Base-by-base conservation (phyloP, 2,888 invertebrate species). In the Dryocosmus kuriphilus region DNA sequence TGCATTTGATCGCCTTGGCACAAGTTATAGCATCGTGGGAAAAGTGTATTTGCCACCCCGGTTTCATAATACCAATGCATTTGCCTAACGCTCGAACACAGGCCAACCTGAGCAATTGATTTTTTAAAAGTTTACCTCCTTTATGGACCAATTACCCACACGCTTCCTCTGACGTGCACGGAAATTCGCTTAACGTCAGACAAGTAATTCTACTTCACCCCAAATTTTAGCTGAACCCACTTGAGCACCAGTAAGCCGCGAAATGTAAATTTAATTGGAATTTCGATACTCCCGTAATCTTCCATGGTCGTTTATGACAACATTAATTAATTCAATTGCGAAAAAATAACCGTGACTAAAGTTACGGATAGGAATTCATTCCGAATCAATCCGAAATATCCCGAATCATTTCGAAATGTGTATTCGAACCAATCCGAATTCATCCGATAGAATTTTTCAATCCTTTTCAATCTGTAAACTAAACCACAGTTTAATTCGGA, bases 41-140 rank as follows among this genome's bases (percentile, higher is more conserved):
- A 98, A 84, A 95, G 95, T 9, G 96, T 95, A 82, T 95, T 93
- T 0, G 97, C 95, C 41, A 97, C 94, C 11, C 96, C 96, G 11
- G 95, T 95, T 85, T 97, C 97, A 73, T 95, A 96, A 89, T 95
- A 95, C 97, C 97, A 97, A 89, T 97, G 95, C 92, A 96, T 95
- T 89, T 97, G 96, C 74, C 95, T 95, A 57, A 97, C 92, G 79
- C 96, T 95, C 30, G 94, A 93, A 83, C 96, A 96, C 46, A 97
- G 91, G 3, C 97, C 97, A 91, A 92, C 91, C 93, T 93, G 83
- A 71, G 71, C 19, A 85, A 77, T 77, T 77, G 67, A 76, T 76
- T 63, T 76, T 65, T 76, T 55, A 65, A 38, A 51, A 51, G 46
- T 71, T 71, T 30, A 71, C 71, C 71, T 71, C 51, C 71, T 71